A percentile compares a stretch with the other conserved stretches of the same genome.
Conservation (phyloP, 2,888 invertebrate species). For the Thera obeliscata region DNA sequence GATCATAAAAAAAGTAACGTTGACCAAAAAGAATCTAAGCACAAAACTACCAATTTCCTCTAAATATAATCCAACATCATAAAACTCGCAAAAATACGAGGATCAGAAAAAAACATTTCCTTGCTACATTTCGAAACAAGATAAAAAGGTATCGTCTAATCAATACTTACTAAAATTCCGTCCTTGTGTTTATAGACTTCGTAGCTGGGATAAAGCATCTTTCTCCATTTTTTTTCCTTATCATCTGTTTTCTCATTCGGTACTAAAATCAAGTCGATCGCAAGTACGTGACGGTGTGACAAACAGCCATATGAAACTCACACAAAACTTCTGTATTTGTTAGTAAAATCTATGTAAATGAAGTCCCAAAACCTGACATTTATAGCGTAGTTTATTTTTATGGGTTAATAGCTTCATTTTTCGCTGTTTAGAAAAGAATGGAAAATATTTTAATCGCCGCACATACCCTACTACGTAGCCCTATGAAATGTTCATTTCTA, state of each 20-base stretch:
- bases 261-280: not conserved
- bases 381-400: not conserved
- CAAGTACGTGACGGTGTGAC: slow-evolving; percentile 25
- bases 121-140: slow-evolving; percentile 14
- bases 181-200: slow-evolving; percentile 25
- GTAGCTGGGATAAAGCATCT: slow-evolving; percentile 10
- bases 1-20: slow-evolving; percentile 1
- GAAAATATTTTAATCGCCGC: too few species aligned
- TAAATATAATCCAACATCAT: slow-evolving; percentile 24
- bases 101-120: slow-evolving; percentile 13
- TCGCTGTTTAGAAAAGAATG: too few species aligned
- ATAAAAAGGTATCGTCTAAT: slow-evolving; percentile 28
- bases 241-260: slow-evolving; percentile 16
- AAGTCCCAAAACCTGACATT: not conserved
- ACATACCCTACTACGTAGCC: too few species aligned
- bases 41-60: slow-evolving; percentile 25
- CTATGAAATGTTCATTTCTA: too few species aligned
- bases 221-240: slow-evolving; percentile 27
- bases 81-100: slow-evolving; percentile 21
- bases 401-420: not conserved
- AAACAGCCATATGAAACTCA: slow-evolving; percentile 7
- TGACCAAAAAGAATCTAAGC: slow-evolving; percentile 7
- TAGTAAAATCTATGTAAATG: not conserved
- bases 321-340: not conserved
- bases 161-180: slow-evolving; percentile 28